These are phyloP conservation scores for Pristionchus arcanus DNA, from an alignment of 2,888 invertebrate genomes.

Conservation along the genomic window DNA sequence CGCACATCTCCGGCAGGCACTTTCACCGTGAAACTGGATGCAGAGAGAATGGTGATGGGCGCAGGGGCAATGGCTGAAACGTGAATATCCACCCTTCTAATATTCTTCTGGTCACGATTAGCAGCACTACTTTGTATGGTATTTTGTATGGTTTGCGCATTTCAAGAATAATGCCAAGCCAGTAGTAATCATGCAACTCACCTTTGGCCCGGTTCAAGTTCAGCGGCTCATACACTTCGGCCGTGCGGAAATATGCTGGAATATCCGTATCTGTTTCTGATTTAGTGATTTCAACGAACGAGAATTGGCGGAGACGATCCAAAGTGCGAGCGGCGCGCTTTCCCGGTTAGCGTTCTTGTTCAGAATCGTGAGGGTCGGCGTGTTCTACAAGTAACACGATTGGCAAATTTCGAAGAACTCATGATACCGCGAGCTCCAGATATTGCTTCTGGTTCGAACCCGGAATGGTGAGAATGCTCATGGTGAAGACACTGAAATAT, in stretches of 20 bases:
- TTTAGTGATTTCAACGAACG: background rate
- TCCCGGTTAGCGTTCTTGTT: background rate
- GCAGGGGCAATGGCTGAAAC: background rate
- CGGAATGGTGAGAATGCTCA: background rate
- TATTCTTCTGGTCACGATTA: too few species aligned
- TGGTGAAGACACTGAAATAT: background rate
- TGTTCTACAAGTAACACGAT: background rate
- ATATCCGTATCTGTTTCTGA: background rate
- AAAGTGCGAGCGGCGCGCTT: background rate
- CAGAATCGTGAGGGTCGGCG: background rate
- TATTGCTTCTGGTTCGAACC: background rate
- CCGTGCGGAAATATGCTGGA: background rate
- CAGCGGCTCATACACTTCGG: constrained; percentile 10
- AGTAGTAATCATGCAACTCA: background rate
- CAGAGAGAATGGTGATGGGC: constrained; percentile 14
- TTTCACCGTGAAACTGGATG: background rate
- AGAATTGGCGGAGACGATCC: background rate
- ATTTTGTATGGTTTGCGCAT: too few species aligned
- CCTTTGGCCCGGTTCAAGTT: background rate
- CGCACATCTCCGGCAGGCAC: background rate
- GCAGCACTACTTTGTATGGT: too few species aligned
- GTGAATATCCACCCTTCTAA: too few species aligned
- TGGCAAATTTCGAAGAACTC: too few species aligned
- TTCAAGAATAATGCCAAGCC: too few species aligned
- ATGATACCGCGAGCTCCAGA: background rate